Conservation (phyloP, 1,140 invertebrate species). For the Eriocheir sinensis region DNA sequence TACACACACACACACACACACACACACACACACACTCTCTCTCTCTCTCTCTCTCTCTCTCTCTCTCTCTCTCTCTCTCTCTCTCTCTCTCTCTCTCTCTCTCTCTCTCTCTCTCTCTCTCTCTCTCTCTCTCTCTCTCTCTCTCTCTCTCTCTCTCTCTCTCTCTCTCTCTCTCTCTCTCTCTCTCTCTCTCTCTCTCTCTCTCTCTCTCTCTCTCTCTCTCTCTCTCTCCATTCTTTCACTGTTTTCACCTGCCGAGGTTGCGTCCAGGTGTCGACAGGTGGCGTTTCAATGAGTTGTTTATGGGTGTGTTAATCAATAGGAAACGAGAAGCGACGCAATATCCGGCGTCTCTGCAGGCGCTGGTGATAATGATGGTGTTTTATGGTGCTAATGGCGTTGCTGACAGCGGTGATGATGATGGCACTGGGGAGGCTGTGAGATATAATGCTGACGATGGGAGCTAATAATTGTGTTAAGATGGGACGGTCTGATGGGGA, state of each 20-base stretch:
- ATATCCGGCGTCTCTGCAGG: background rate
- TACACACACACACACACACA: no score
- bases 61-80: no score
- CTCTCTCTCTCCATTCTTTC: no score
- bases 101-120: no score
- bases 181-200: no score
- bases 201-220: no score
- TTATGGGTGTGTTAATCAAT: background rate
- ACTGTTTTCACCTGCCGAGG: background rate
- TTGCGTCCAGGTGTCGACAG: background rate
- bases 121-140: no score
- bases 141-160: no score
- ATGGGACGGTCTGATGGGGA: background rate
- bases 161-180: no score
- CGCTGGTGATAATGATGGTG: background rate
- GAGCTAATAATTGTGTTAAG: background rate
- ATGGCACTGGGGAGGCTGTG: background rate
- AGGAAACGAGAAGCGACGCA: background rate
- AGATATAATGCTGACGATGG: constrained; percentile 7
- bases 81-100: no score
- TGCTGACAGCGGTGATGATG: background rate
- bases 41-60: no score
- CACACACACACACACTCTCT: no score
- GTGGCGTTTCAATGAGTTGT: background rate
- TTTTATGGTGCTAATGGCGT: background rate